Evolutionary conservation across 2,113 vertebrate genomes (phyloP).

Genomic region (Campylorhamphus procurvoides): DNA sequence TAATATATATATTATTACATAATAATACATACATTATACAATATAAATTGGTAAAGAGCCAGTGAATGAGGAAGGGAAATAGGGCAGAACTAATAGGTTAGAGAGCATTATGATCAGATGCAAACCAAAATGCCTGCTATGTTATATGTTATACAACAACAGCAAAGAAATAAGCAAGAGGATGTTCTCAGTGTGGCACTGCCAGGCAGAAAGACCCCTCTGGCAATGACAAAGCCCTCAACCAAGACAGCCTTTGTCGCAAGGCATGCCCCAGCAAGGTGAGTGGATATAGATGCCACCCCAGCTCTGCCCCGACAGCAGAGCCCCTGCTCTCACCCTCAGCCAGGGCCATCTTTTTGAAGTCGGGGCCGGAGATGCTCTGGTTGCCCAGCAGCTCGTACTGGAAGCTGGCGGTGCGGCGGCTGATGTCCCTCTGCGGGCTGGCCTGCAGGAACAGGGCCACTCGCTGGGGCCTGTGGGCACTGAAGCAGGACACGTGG

Average conservation of each 20-base stretch:
- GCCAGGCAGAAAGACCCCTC: neutral
- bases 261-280: neutral
- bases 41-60: neutral
- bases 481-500: slow-evolving; percentile 77
- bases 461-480: slow-evolving; percentile 32
- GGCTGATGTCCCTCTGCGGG: slow-evolving; percentile 69
- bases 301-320: accelerated
- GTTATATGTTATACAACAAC: neutral
- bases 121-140: neutral
- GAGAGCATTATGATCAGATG: neutral
- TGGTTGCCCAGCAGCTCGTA: slow-evolving; percentile 77
- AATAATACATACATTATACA: neutral
- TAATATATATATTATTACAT: neutral
- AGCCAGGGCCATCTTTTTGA: slow-evolving; percentile 1
- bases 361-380: neutral
- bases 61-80: neutral
- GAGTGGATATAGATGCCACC: accelerated
- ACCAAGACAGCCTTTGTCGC: neutral
- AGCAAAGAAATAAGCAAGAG: neutral
- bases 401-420: slow-evolving; percentile 75
- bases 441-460: slow-evolving; percentile 81
- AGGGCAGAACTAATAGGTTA: neutral
- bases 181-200: neutral
- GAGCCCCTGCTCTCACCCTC: slow-evolving; percentile 60
- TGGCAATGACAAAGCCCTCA: neutral